Conservation (phyloP, 2,888 invertebrate genomes). For the Galerucella calmariensis region DNA sequence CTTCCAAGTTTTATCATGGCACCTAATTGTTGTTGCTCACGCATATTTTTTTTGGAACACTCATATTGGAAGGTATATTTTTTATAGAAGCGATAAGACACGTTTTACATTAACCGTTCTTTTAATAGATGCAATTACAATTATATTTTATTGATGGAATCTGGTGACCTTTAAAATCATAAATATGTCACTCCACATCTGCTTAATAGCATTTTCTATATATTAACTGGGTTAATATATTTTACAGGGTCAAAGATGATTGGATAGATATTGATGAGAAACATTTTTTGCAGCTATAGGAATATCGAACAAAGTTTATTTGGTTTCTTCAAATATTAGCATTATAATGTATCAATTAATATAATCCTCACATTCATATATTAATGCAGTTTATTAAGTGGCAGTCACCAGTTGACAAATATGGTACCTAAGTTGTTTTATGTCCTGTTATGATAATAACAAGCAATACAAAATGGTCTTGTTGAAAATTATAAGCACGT, state of each 20-base stretch:
- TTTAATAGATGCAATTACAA: conserved; percentile 28
- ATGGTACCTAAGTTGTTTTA: neutral
- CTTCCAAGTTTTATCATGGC: too few species aligned
- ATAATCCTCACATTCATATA: neutral
- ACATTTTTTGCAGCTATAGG: too few species aligned
- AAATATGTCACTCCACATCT: too few species aligned
- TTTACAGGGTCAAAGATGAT: too few species aligned
- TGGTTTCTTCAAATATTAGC: too few species aligned
- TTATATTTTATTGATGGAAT: conserved; percentile 35
- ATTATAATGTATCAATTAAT: neutral
- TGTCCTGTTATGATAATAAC: neutral
- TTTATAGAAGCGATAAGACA: conserved; percentile 21
- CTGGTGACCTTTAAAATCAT: neutral
- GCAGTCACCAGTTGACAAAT: neutral
- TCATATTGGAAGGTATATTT: too few species aligned
- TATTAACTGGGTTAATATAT: too few species aligned
- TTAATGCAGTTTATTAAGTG: neutral
- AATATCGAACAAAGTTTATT: too few species aligned
- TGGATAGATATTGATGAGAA: too few species aligned
- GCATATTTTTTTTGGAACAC: too few species aligned
- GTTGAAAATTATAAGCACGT: neutral
- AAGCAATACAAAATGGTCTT: neutral
- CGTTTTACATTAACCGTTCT: conserved; percentile 31
- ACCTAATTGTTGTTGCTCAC: too few species aligned
- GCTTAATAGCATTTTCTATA: too few species aligned